A percentile compares a stretch with the other conserved stretches of the same genome.
phyloP scores from a whole-genome alignment of 2,797 vertebrate species.

The Hydrophis major region DNA sequence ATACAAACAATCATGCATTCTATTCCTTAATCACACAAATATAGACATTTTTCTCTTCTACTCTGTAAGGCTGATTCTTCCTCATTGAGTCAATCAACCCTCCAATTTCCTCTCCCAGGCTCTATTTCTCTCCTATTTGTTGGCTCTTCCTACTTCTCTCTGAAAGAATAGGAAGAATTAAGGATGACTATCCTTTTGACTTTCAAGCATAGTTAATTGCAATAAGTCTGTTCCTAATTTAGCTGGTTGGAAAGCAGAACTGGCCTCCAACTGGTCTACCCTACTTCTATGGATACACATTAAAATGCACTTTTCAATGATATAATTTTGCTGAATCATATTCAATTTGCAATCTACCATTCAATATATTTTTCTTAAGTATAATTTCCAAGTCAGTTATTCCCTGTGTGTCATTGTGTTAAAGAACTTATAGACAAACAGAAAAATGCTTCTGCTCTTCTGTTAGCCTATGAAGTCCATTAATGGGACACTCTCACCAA shows the following conservation, averaged over 20 bases:
- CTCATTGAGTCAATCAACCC: background rate
- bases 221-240: background rate
- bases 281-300: background rate
- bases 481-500: background rate
- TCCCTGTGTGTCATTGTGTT: background rate
- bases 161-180: background rate
- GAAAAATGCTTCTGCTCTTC: background rate
- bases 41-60: background rate
- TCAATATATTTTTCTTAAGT: background rate
- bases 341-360: background rate
- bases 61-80: background rate
- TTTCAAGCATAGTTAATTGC: background rate
- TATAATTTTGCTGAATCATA: background rate
- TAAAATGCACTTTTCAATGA: background rate
- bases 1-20: background rate
- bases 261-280: background rate
- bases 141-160: background rate
- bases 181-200: background rate
- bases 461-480: background rate
- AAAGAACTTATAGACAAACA: background rate
- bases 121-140: background rate
- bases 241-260: background rate
- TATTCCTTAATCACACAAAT: background rate
- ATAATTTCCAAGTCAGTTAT: background rate
- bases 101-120: background rate